Percentiles rank a stretch among this genome's conserved stretches.
Evolutionary conservation across 2,113 vertebrate species (phyloP).

Genomic region (Brachyistius frenatus): DNA sequence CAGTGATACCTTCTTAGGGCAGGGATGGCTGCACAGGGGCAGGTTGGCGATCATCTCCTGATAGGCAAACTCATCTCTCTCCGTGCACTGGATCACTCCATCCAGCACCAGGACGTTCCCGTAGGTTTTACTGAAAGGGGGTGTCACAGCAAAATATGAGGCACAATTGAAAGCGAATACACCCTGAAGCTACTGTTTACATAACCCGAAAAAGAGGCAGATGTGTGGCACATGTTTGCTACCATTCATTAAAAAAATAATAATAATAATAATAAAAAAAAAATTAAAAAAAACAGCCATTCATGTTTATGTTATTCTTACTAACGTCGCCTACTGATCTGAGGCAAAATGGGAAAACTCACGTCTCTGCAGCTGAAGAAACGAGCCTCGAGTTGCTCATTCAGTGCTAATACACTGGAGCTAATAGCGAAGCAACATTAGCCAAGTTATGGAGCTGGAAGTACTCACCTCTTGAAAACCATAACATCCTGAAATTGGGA

Average conservation of each 20-base stretch:
- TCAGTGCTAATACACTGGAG: slow-evolving; percentile 15
- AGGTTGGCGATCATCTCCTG: slow-evolving; percentile 99
- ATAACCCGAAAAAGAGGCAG: neutral
- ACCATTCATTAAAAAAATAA: neutral
- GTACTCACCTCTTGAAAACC: slow-evolving; percentile 92
- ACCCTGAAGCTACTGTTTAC: neutral
- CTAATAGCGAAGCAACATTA: slow-evolving; percentile 57
- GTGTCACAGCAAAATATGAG: neutral
- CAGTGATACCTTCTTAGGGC: slow-evolving; percentile 90
- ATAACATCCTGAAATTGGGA: slow-evolving; percentile 95
- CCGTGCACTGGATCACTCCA: slow-evolving; percentile 97
- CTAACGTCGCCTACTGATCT: too few relatives aligned
- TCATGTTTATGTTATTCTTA: too few relatives aligned
- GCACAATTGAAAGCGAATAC: neutral
- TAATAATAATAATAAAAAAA: neutral
- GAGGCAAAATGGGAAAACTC: neutral
- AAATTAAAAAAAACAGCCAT: neutral
- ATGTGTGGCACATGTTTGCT: neutral
- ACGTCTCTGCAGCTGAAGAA: neutral
- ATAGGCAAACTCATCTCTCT: slow-evolving; percentile 97
- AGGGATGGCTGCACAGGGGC: slow-evolving; percentile 93
- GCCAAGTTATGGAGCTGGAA: slow-evolving; percentile 39
- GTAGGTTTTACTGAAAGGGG: slow-evolving; percentile 90
- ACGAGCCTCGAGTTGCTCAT: neutral
- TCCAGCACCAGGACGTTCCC: slow-evolving; percentile 96